These are phyloP conservation scores for Ormia ochracea DNA, from an alignment of 2,888 invertebrate genomes.

Conservation along the genomic window DNA sequence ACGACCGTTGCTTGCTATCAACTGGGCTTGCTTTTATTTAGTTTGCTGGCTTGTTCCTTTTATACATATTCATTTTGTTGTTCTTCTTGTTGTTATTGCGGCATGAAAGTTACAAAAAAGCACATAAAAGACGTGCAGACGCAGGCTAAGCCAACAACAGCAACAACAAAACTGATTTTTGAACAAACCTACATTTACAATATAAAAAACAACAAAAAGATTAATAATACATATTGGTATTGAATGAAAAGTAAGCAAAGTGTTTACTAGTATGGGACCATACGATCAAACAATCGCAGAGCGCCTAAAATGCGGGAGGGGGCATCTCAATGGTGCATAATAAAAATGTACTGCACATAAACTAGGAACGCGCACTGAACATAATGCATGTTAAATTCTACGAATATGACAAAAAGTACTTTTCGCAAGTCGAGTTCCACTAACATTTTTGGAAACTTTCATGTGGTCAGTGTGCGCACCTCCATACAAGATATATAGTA, in stretches of 20 bases:
- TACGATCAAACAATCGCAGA: conserved; percentile 17
- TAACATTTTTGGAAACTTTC: background rate
- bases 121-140: conserved; percentile 56
- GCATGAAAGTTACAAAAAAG: conserved; percentile 52
- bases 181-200: conserved; percentile 31
- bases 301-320: background rate
- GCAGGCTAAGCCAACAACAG: conserved; percentile 50
- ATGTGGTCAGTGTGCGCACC: no score
- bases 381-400: no score
- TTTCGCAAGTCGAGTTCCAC: background rate
- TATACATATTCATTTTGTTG: conserved; percentile 18
- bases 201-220: conserved; percentile 4
- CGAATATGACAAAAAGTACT: background rate
- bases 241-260: background rate
- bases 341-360: background rate
- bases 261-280: conserved; percentile 16
- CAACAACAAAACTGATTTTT: conserved; percentile 5
- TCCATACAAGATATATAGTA: no score
- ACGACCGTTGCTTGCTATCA: conserved; percentile 68
- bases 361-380: background rate
- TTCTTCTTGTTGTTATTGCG: conserved; percentile 47
- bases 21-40: conserved; percentile 22
- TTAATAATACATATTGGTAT: conserved; percentile 20
- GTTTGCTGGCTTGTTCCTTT: conserved; percentile 27
- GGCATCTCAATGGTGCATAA: conserved; percentile 47